A percentile compares a stretch with the other conserved stretches of the same genome.
phyloP scores from a whole-genome alignment of 2,113 vertebrate species.

The Clarias macrocephalus region DNA sequence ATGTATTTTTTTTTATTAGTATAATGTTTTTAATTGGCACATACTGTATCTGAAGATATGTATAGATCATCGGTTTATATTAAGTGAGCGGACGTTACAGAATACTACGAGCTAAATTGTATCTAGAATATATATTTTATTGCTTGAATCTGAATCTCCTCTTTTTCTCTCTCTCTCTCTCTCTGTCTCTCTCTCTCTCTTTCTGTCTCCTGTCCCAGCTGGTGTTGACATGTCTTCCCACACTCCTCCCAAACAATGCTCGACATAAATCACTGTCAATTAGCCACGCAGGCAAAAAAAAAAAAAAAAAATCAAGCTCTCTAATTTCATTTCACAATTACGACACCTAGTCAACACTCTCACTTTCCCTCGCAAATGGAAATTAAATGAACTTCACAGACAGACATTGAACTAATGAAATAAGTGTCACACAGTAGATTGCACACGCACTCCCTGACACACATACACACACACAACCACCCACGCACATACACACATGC shows the following conservation, averaged over 20 bases:
- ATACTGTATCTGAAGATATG: too few species aligned
- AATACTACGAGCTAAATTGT: background rate
- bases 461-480: background rate
- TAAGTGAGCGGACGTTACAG: background rate
- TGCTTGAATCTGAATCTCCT: background rate
- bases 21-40: background rate
- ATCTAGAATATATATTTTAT: background rate
- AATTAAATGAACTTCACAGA: constrained; percentile 56
- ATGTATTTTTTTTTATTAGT: background rate
- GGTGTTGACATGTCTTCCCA: constrained; percentile 46
- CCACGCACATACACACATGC: background rate
- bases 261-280: constrained; percentile 63
- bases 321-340: constrained; percentile 61
- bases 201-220: constrained; percentile 31
- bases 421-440: constrained; percentile 42
- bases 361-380: constrained; percentile 42
- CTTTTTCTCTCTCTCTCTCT: background rate
- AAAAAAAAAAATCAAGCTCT: constrained; percentile 46
- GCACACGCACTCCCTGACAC: constrained; percentile 11
- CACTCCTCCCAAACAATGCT: constrained; percentile 54
- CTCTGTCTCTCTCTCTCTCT: background rate
- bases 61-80: background rate
- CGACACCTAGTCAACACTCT: constrained; percentile 44
- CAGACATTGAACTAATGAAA: constrained; percentile 52
- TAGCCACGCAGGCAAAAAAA: constrained; percentile 40